A percentile compares a stretch with the other conserved stretches of the same genome.
Evolutionary conservation across 2,797 vertebrate genomes (phyloP).

Genomic region (Australoheros facetus): DNA sequence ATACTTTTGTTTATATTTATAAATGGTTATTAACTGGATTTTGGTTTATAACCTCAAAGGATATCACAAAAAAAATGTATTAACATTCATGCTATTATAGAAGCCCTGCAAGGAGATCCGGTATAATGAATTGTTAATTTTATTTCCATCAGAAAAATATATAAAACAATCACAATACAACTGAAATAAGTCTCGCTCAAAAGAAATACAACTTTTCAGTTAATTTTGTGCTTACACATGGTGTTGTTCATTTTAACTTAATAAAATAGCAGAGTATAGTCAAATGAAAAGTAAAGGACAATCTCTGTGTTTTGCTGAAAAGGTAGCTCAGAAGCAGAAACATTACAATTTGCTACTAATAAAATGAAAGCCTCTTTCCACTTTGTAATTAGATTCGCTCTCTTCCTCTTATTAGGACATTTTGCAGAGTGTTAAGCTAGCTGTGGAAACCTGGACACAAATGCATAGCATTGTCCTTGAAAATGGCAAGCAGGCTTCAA

Average conservation of each 20-base stretch:
- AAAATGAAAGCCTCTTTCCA: background rate
- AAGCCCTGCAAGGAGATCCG: background rate
- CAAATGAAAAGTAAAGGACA: background rate
- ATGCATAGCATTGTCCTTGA: too few relatives aligned
- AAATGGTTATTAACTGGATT: background rate
- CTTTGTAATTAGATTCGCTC: background rate
- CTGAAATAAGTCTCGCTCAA: background rate
- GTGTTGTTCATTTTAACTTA: background rate
- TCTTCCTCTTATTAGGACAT: background rate
- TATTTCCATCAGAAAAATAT: background rate
- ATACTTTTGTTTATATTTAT: background rate
- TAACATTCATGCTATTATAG: background rate
- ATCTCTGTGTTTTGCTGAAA: background rate
- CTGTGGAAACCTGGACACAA: too few relatives aligned
- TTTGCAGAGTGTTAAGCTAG: too few relatives aligned
- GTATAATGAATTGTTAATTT: background rate
- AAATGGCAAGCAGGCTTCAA: too few relatives aligned
- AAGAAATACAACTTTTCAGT: background rate
- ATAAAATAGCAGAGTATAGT: background rate
- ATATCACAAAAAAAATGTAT: background rate
- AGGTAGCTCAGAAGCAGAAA: background rate
- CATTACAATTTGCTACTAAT: background rate
- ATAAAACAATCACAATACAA: background rate
- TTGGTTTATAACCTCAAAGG: background rate
- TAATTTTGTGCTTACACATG: background rate